These are phyloP conservation scores for Dendrolimus pini DNA, from an alignment of 2,888 invertebrate species.

Conservation along the genomic window DNA sequence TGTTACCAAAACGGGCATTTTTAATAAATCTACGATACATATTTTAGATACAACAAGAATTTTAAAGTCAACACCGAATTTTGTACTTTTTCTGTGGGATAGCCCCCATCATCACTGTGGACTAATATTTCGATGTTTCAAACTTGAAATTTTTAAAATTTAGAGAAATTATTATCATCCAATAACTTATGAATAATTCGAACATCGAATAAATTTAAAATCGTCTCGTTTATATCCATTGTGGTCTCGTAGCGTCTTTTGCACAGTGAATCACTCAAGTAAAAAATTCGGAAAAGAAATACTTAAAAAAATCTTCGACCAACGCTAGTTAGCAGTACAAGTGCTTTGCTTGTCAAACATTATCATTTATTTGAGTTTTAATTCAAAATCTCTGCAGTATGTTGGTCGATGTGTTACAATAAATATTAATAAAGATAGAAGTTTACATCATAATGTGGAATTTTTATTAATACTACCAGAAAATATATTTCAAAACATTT, in stretches of 20 bases:
- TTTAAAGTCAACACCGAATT: constrained; percentile 72
- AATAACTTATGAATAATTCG: constrained; percentile 56
- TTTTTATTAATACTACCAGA: constrained; percentile 43
- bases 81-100: constrained; percentile 72
- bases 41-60: constrained; percentile 64
- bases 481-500: constrained; percentile 52
- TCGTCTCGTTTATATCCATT: constrained; percentile 66
- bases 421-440: background rate
- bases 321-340: no score
- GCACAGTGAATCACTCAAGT: constrained; percentile 69
- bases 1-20: constrained; percentile 60
- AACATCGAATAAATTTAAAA: constrained; percentile 37
- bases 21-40: constrained; percentile 60
- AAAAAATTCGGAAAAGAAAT: constrained; percentile 61
- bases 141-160: constrained; percentile 69
- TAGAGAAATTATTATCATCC: constrained; percentile 72
- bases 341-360: background rate
- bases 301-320: constrained; percentile 2
- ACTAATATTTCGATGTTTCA: constrained; percentile 74
- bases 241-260: constrained; percentile 62
- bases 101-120: constrained; percentile 68
- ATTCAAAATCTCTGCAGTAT: no score
- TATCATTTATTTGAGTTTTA: no score
- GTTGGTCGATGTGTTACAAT: background rate
- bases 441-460: constrained; percentile 6